Evolutionary conservation across 1,140 invertebrate genomes (phyloP), one percentile per base, ranked within the genome.

Genomic region (Pseudomyrmex gracilis): DNA sequence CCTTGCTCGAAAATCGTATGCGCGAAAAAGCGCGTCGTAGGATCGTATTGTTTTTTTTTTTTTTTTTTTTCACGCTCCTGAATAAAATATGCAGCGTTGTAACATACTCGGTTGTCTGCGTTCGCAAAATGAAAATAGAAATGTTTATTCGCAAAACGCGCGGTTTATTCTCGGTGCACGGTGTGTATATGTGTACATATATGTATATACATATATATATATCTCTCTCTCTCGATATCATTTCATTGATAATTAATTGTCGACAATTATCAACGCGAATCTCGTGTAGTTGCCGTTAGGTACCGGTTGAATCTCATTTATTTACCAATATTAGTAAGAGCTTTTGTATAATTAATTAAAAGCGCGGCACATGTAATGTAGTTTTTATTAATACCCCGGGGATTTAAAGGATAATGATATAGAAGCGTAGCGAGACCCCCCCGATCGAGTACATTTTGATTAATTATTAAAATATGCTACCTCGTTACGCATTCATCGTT

Each of bases 391-490:
- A 80, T 80, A 80, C 20, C 53, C 43, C 13, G 10, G 43, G 53
- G 55, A 47, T 80, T 70, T 80, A 80, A 80, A 80, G 76, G 66
- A 70, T 78, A 78, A 78, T 43, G 74, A 68, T 71, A 53, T 70
- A 58, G 45, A 55, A 70, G 76, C 24, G 73, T 4, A 24, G 43
- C 63, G 53, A 7, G 53, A n/a, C n/a, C 64, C 53, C 24, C 13
- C 17, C 47, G 24, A 73, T 60, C 64, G 66, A 61, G 66, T 57
- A 82, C 60, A 76, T 83, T 78, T 70, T 82, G 82, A 86, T 87
- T 87, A 84, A 84, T 87, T 87, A 87, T 87, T 87, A 87, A 87
- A 86, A 87, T 87, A 87, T 87, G 86, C 67, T 71, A 66, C 61
- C 82, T 87, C 73, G 82, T 87, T 87, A 87, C 67, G 68, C 66